phyloP scores from a whole-genome alignment of 2,797 vertebrate species.

The Monodelphis domestica region DNA sequence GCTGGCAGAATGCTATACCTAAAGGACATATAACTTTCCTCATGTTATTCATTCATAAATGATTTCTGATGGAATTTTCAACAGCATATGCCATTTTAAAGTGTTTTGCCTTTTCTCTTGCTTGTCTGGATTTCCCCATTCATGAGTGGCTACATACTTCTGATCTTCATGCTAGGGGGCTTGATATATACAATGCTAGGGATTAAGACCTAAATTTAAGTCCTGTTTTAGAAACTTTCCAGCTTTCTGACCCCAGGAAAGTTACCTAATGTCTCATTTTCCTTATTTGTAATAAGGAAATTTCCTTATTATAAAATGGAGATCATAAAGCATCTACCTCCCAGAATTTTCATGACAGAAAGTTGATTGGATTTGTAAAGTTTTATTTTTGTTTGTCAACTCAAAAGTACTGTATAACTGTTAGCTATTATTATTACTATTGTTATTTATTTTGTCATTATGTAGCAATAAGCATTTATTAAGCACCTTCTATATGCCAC shows the following conservation, averaged over 20 bases:
- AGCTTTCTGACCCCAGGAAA: not conserved
- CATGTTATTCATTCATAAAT: conserved; percentile 18
- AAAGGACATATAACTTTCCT: conserved; percentile 12
- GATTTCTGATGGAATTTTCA: conserved; percentile 39
- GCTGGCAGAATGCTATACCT: conserved; percentile 9
- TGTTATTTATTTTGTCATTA: too few species aligned
- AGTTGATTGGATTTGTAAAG: too few species aligned
- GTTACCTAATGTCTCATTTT: too few species aligned
- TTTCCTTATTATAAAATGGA: too few species aligned
- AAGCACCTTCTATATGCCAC: too few species aligned
- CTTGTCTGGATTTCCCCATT: conserved; percentile 23
- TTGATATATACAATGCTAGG: conserved; percentile 58
- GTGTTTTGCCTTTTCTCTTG: conserved; percentile 57
- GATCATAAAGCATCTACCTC: too few species aligned
- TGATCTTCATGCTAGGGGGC: conserved; percentile 53
- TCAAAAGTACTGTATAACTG: too few species aligned
- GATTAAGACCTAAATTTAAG: conserved; percentile 41
- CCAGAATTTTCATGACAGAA: too few species aligned
- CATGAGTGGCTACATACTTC: conserved; percentile 43
- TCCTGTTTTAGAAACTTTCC: not conserved
- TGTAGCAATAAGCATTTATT: too few species aligned
- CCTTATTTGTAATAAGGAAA: too few species aligned
- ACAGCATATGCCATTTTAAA: conserved; percentile 13
- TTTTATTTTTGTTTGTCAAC: too few species aligned
- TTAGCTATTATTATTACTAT: too few species aligned